These are phyloP conservation scores for Apodemus agrarius DNA, from an alignment of 2,797 vertebrate genomes.

Conservation along the genomic window DNA sequence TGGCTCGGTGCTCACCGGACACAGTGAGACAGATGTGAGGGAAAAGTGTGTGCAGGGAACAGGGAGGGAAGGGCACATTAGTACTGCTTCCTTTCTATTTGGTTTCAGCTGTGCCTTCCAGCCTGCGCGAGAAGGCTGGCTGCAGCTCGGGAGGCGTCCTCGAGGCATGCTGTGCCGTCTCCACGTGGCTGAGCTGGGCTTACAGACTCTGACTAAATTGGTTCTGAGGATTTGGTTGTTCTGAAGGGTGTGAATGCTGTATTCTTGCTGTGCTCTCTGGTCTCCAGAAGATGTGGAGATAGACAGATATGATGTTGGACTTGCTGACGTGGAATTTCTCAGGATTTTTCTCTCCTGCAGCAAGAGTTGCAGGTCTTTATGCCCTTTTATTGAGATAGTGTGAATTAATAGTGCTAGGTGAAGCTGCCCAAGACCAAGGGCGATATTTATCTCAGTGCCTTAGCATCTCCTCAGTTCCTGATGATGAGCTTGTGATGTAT, in stretches of 20 bases:
- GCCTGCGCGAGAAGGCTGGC: background rate
- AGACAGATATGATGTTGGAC: background rate
- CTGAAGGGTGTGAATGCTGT: background rate
- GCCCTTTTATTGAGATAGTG: constrained; percentile 17
- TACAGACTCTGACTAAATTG: background rate
- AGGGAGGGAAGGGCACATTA: background rate
- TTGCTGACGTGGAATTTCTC: background rate
- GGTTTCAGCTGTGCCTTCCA: background rate
- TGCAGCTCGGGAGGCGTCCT: background rate
- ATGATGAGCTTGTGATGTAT: background rate
- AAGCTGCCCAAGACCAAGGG: background rate
- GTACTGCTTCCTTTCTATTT: background rate
- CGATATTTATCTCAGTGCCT: background rate
- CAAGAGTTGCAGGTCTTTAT: background rate
- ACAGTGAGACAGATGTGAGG: background rate
- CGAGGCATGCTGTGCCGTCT: too few relatives aligned
- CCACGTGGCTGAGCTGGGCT: background rate
- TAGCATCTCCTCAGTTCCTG: background rate
- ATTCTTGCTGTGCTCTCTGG: background rate
- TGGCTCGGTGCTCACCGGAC: background rate
- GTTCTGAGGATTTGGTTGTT: background rate
- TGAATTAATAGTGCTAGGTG: constrained; percentile 5
- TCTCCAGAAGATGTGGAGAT: background rate
- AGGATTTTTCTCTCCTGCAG: background rate
- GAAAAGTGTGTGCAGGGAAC: background rate